These are phyloP conservation scores for Philopedon plagiatum DNA, from an alignment of 2,888 invertebrate genomes.

Conservation along the genomic window DNA sequence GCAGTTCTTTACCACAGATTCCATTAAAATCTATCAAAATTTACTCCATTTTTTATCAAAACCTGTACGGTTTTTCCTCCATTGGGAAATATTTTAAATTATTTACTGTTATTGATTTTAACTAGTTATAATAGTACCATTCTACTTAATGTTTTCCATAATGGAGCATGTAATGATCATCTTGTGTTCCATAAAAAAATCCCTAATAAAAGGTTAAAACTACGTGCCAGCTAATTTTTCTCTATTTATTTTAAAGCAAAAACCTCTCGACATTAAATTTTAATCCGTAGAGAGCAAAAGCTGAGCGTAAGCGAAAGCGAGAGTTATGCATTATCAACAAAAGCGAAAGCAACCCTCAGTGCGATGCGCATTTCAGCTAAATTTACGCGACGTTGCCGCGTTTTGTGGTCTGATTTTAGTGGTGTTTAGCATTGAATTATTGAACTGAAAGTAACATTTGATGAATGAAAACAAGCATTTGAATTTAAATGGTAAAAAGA, in stretches of 20 bases:
- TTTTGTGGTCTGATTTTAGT: conserved; percentile 10
- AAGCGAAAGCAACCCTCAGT: conserved; percentile 48
- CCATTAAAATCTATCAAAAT: too few species aligned
- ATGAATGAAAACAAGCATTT: not conserved
- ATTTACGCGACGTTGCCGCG: conserved; percentile 33
- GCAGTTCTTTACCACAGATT: too few species aligned
- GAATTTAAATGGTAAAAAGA: not conserved
- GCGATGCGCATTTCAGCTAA: conserved; percentile 43
- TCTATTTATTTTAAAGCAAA: conserved; percentile 3
- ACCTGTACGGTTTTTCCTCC: too few species aligned
- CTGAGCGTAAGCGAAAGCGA: conserved; percentile 53
- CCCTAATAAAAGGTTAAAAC: not conserved
- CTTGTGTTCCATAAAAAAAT: not conserved
- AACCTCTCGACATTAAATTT: conserved; percentile 37
- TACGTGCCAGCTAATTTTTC: not conserved
- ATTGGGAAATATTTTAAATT: too few species aligned
- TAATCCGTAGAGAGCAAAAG: conserved; percentile 46
- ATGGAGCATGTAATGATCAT: not conserved
- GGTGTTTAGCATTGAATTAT: conserved; percentile 13
- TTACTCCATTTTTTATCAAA: too few species aligned
- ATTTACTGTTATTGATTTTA: too few species aligned
- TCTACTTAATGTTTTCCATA: too few species aligned
- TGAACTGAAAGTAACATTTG: not conserved
- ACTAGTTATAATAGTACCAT: too few species aligned
- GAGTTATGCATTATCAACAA: conserved; percentile 51